Evolutionary conservation across 2,797 vertebrate genomes (phyloP).

Genomic region (Emydoidea blandingii): DNA sequence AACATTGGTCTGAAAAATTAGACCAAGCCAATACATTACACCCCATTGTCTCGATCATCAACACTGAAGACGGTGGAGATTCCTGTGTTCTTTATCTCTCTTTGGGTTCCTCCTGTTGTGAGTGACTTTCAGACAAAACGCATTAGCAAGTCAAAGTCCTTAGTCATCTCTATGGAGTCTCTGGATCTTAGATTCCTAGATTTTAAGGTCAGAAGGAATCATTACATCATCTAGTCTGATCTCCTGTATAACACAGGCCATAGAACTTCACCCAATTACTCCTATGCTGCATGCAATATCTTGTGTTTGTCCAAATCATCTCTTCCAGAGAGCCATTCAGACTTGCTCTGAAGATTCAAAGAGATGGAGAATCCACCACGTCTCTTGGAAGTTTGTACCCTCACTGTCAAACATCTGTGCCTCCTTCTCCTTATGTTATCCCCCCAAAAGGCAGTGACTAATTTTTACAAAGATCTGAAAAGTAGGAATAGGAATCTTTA

Average conservation of each 20-base stretch:
- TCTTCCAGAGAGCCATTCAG: neutral
- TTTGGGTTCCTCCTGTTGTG: neutral
- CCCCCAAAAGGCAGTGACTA: neutral
- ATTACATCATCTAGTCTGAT: neutral
- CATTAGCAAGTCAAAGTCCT: neutral
- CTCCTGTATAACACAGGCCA: neutral
- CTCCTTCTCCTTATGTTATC: neutral
- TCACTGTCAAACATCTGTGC: neutral
- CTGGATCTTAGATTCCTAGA: neutral
- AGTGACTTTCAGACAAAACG: neutral
- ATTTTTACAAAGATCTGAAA: neutral
- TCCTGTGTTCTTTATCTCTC: neutral
- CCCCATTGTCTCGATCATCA: neutral
- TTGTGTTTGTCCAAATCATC: neutral
- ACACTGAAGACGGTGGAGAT: neutral
- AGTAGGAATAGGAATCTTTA: neutral
- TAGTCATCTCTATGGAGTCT: neutral
- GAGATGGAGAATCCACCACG: neutral
- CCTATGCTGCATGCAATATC: neutral
- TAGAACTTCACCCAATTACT: neutral
- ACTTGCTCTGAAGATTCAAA: neutral
- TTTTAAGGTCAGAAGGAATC: neutral
- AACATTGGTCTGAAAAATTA: neutral
- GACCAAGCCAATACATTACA: neutral
- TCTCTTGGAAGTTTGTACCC: neutral